These are phyloP conservation scores for Microplitis mediator DNA, from an alignment of 1,140 invertebrate species.

Conservation along the genomic window DNA sequence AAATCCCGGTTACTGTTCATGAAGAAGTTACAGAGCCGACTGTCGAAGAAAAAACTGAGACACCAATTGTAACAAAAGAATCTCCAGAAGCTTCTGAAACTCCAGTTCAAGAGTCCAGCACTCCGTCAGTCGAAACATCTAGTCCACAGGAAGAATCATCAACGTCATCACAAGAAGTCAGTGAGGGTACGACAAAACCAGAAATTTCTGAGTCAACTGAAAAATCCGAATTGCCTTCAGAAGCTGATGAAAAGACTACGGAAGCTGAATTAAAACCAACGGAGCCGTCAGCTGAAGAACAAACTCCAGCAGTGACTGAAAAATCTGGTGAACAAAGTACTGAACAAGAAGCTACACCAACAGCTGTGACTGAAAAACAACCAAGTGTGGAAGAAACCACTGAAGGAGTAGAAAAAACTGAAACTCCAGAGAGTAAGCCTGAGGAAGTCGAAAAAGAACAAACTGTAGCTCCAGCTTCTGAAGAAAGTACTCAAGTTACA, in stretches of 20 bases:
- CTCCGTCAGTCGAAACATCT: conserved; percentile 25
- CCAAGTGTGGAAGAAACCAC: conserved; percentile 32
- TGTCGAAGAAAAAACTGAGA: not conserved
- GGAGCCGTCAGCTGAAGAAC: conserved; percentile 20
- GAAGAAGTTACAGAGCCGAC: no score
- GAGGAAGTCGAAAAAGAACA: not conserved
- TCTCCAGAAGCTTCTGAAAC: not conserved
- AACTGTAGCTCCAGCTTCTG: not conserved
- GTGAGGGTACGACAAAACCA: no score
- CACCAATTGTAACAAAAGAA: not conserved
- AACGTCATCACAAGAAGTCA: no score
- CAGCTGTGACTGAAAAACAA: conserved; percentile 24
- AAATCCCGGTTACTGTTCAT: no score
- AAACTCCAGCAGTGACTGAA: conserved; percentile 14
- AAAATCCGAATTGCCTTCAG: not conserved
- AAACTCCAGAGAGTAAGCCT: not conserved
- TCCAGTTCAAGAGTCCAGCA: not conserved
- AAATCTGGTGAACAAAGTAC: conserved; percentile 15
- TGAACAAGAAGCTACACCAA: conserved; percentile 20
- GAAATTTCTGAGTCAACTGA: conserved; percentile 7
- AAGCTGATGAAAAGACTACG: conserved; percentile 2
- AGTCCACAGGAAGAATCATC: conserved; percentile 23
- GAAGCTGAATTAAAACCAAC: conserved; percentile 21
- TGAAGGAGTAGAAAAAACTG: not conserved
- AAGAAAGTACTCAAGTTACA: not conserved